These are phyloP conservation scores for Dipodomys ordii DNA, from an alignment of 2,113 vertebrate genomes.

Conservation along the genomic window DNA sequence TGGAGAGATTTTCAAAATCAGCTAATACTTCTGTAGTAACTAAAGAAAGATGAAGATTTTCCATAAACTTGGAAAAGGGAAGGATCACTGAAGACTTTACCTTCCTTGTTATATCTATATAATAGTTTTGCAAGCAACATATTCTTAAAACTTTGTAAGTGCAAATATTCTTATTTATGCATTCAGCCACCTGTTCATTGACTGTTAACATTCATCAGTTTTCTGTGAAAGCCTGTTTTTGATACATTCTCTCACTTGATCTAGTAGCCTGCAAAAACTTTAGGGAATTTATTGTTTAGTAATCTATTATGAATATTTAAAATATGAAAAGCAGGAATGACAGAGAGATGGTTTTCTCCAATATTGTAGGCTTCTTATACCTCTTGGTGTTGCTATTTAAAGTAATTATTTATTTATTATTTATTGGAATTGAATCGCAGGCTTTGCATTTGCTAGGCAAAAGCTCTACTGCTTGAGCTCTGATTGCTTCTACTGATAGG, in stretches of 20 bases:
- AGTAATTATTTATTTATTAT: too few relatives aligned
- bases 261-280: not conserved
- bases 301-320: not conserved
- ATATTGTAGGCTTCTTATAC: not conserved
- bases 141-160: not conserved
- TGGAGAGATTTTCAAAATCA: not conserved
- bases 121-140: not conserved
- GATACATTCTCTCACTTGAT: not conserved
- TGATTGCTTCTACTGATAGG: too few relatives aligned
- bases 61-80: not conserved
- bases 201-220: not conserved
- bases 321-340: not conserved
- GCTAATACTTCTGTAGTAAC: not conserved
- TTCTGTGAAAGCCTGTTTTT: not conserved
- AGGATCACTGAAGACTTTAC: not conserved
- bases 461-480: too few relatives aligned
- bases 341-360: not conserved
- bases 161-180: not conserved
- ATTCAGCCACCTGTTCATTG: not conserved
- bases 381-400: too few relatives aligned
- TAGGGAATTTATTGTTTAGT: not conserved
- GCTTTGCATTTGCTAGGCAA: too few relatives aligned
- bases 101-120: not conserved
- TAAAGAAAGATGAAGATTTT: not conserved
- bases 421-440: too few relatives aligned